Percentiles rank a stretch among this genome's conserved stretches.
Conservation (phyloP, 2,888 invertebrate species). For the Drosophila parthenogenetica region DNA sequence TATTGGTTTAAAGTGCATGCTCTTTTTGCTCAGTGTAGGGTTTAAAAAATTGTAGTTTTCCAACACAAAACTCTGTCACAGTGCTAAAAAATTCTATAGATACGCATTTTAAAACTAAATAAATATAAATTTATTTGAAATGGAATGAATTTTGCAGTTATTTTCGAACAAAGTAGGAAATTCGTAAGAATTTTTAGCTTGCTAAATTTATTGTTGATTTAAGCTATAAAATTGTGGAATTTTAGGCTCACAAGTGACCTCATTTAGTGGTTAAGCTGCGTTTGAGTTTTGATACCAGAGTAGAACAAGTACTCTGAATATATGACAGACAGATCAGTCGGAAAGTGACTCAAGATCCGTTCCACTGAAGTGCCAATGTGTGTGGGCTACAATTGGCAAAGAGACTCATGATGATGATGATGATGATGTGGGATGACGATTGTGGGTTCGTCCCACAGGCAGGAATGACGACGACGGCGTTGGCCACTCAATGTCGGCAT, state of each 20-base stretch:
- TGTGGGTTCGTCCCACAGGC: too few species aligned
- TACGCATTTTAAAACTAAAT: too few species aligned
- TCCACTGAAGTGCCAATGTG: constrained; percentile 70
- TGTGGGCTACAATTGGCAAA: constrained; percentile 71
- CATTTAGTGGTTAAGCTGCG: constrained; percentile 38
- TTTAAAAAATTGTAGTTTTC: too few species aligned
- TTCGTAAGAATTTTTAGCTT: too few species aligned
- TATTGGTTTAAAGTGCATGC: too few species aligned
- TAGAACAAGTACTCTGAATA: constrained; percentile 33
- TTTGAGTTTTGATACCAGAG: constrained; percentile 30
- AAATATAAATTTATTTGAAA: too few species aligned
- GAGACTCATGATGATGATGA: constrained; percentile 22
- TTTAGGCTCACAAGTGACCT: constrained; percentile 55
- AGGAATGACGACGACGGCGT: constrained; percentile 40
- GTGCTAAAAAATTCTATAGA: too few species aligned
- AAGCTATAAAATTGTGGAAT: not conserved
- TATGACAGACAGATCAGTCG: constrained; percentile 61
- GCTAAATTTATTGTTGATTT: not conserved
- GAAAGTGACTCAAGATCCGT: constrained; percentile 60
- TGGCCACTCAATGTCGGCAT: constrained; percentile 74
- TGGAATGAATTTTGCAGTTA: too few species aligned
- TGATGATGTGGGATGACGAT: constrained; percentile 36
- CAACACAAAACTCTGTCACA: too few species aligned
- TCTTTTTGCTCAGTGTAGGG: too few species aligned
- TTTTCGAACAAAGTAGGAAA: too few species aligned